Percentiles rank a stretch among this genome's conserved stretches.
These are phyloP conservation scores for Erithacus rubecula DNA, from an alignment of 2,797 vertebrate genomes.

Conservation along the genomic window DNA sequence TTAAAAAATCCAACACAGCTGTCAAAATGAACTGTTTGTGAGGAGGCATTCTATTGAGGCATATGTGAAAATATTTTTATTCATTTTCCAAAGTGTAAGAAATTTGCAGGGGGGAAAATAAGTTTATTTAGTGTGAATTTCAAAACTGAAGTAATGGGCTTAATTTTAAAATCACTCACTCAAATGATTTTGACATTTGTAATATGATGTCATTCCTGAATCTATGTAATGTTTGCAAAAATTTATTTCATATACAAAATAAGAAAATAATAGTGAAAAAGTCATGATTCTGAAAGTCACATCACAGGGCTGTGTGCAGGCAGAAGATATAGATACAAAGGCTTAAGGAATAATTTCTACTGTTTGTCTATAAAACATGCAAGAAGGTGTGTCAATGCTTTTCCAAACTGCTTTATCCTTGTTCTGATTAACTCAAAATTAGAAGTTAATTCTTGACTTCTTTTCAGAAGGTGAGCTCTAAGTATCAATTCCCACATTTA, in stretches of 20 bases:
- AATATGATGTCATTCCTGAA: background rate
- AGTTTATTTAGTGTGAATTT: background rate
- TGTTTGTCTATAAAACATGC: background rate
- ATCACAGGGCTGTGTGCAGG: background rate
- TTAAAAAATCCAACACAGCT: background rate
- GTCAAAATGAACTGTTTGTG: background rate
- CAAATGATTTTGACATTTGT: background rate
- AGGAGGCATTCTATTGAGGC: background rate
- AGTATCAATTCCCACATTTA: background rate
- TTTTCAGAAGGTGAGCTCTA: background rate
- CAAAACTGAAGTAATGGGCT: background rate
- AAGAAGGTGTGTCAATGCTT: background rate
- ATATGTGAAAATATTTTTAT: background rate
- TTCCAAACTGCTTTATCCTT: background rate
- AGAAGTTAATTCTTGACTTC: conserved; percentile 12
- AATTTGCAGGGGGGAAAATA: background rate
- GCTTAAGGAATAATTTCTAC: background rate
- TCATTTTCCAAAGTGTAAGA: background rate
- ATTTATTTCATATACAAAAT: background rate
- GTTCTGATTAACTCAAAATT: conserved; percentile 6
- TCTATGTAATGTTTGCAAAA: background rate
- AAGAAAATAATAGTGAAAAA: background rate
- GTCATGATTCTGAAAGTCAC: background rate
- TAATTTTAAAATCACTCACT: background rate
- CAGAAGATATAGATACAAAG: background rate